Conservation (phyloP, 2,797 vertebrate genomes). For the Brotula barbata region DNA sequence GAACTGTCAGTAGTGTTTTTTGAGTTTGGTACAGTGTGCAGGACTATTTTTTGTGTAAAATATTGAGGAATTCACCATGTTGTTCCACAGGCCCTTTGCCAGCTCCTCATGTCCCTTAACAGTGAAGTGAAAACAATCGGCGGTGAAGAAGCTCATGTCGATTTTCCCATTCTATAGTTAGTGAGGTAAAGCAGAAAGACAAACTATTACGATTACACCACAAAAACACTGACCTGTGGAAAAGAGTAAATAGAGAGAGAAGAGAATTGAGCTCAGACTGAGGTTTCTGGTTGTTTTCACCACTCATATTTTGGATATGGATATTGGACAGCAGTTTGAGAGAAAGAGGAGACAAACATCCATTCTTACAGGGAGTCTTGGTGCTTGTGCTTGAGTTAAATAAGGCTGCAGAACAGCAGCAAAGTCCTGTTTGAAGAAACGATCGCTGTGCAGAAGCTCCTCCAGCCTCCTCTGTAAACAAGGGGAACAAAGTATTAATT, state of each 20-base stretch:
- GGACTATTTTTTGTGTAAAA: not conserved
- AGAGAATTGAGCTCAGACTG: not conserved
- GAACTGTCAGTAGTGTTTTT: not conserved
- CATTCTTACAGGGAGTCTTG: conserved; percentile 56
- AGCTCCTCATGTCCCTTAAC: conserved; percentile 73
- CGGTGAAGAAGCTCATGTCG: conserved; percentile 66
- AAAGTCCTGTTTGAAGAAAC: conserved; percentile 74
- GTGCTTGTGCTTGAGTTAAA: conserved; percentile 33
- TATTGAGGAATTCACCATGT: conserved; percentile 45
- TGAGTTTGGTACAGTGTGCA: no score
- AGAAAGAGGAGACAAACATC: not conserved
- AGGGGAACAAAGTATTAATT: not conserved
- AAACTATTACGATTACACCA: not conserved
- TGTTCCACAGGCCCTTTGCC: conserved; percentile 75
- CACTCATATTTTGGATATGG: no score
- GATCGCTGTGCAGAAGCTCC: conserved; percentile 56
- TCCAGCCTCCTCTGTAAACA: conserved; percentile 61
- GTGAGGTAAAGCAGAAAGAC: not conserved
- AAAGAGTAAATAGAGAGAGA: not conserved
- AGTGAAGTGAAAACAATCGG: conserved; percentile 76
- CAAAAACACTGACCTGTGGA: not conserved
- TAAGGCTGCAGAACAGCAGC: conserved; percentile 76
- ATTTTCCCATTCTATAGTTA: conserved; percentile 58
- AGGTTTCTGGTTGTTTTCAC: not conserved
- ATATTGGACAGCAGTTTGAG: not conserved